These are phyloP conservation scores for Xiphophorus couchianus DNA, from an alignment of 2,113 vertebrate species.

Conservation along the genomic window DNA sequence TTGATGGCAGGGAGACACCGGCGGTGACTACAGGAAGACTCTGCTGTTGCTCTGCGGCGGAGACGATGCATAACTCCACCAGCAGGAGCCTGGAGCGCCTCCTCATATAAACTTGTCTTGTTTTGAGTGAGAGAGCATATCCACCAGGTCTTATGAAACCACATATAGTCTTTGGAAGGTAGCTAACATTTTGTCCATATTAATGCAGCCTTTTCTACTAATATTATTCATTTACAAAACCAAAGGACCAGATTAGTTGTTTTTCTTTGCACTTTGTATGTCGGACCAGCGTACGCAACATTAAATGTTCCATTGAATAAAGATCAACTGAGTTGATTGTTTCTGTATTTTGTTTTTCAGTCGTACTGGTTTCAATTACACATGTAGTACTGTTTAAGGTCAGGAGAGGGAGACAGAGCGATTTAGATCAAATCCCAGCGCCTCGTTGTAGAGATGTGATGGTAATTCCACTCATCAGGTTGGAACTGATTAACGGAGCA, in stretches of 20 bases:
- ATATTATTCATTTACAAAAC: conserved; percentile 33
- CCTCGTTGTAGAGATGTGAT: not conserved
- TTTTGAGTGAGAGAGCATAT: not conserved
- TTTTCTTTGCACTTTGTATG: conserved; percentile 58
- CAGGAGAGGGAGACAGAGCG: conserved; percentile 24
- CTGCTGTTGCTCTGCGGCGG: conserved; percentile 90
- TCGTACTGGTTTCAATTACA: not conserved
- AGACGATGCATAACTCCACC: conserved; percentile 84
- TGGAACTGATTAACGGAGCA: not conserved
- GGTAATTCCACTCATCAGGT: not conserved
- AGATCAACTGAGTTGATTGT: not conserved
- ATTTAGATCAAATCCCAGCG: not conserved
- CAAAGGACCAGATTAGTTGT: conserved; percentile 12
- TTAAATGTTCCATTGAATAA: conserved; percentile 57
- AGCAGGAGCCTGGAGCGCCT: conserved; percentile 55
- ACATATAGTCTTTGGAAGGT: conserved; percentile 56
- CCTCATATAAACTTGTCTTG: not conserved
- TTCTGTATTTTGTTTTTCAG: not conserved
- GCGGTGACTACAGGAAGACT: conserved; percentile 90
- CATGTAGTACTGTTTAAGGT: not conserved
- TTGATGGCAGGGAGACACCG: conserved; percentile 84
- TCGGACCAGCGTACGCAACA: conserved; percentile 41
- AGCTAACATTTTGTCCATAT: conserved; percentile 61
- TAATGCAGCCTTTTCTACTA: conserved; percentile 48
- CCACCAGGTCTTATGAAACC: conserved; percentile 32